A percentile compares a stretch with the other conserved stretches of the same genome.
phyloP scores from a whole-genome alignment of 2,888 invertebrate genomes.

The Vannuccia rotundouncinata region DNA sequence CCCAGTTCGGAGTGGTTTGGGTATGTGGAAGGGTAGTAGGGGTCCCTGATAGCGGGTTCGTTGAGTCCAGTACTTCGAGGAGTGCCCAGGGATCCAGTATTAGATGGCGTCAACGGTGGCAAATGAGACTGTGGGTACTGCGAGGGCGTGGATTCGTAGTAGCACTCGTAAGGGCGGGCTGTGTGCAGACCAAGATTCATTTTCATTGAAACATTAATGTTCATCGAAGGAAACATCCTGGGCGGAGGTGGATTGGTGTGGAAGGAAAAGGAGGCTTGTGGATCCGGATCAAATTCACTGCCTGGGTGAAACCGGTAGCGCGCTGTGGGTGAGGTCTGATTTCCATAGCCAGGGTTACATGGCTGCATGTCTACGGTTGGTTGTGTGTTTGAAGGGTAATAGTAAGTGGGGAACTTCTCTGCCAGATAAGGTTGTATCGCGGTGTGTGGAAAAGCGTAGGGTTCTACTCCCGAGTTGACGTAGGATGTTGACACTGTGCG shows the following conservation, averaged over 20 bases:
- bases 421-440: not conserved
- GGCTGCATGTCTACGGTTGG: not conserved
- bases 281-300: not conserved
- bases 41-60: not conserved
- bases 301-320: not conserved
- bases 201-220: constrained; percentile 92
- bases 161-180: constrained; percentile 28
- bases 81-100: not conserved
- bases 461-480: not conserved
- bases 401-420: not conserved
- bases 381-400: not conserved
- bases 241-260: not conserved
- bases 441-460: not conserved
- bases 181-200: constrained; percentile 79
- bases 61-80: not conserved
- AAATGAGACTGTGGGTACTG: constrained; percentile 29
- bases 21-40: constrained; percentile 15
- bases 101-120: constrained; percentile 22
- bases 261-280: constrained; percentile 1
- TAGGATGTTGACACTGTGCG: not conserved
- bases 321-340: not conserved
- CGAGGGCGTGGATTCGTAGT: not conserved
- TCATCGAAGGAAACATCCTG: constrained; percentile 74
- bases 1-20: not conserved
- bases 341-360: not conserved